Percentiles rank a stretch among this genome's conserved stretches.
phyloP scores from a whole-genome alignment of 2,797 vertebrate species.

The Protonibea diacanthus region DNA sequence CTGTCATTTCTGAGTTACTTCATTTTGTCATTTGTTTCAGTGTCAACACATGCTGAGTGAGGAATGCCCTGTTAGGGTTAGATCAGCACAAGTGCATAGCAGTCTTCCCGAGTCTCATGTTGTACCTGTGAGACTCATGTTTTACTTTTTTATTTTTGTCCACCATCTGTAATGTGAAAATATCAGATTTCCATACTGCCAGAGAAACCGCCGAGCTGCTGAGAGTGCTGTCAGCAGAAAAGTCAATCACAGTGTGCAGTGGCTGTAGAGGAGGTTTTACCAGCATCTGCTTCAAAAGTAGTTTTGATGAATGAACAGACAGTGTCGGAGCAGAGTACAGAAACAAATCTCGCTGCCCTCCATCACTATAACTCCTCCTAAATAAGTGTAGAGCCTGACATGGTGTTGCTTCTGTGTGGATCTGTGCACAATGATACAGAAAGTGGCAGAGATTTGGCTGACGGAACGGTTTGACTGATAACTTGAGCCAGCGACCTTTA shows the following conservation, averaged over 20 bases:
- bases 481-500: too few species aligned
- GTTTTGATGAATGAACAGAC: not conserved
- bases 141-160: not conserved
- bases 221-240: not conserved
- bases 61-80: not conserved
- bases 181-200: not conserved
- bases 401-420: too few species aligned
- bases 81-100: not conserved
- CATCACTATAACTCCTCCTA: too few species aligned
- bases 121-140: not conserved
- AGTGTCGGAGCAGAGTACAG: not conserved
- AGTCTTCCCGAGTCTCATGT: not conserved
- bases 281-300: not conserved
- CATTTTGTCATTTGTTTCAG: not conserved
- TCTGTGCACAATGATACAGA: not conserved
- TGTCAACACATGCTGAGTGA: not conserved
- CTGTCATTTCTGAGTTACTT: not conserved
- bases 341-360: not conserved
- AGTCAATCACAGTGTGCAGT: not conserved
- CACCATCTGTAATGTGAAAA: not conserved
- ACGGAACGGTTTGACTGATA: too few species aligned
- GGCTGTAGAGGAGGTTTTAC: not conserved
- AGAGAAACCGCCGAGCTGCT: not conserved
- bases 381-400: too few species aligned
- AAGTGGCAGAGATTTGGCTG: too few species aligned